Evolutionary conservation across 2,113 vertebrate species (phyloP).

Genomic region (Rhynchomys soricoides): DNA sequence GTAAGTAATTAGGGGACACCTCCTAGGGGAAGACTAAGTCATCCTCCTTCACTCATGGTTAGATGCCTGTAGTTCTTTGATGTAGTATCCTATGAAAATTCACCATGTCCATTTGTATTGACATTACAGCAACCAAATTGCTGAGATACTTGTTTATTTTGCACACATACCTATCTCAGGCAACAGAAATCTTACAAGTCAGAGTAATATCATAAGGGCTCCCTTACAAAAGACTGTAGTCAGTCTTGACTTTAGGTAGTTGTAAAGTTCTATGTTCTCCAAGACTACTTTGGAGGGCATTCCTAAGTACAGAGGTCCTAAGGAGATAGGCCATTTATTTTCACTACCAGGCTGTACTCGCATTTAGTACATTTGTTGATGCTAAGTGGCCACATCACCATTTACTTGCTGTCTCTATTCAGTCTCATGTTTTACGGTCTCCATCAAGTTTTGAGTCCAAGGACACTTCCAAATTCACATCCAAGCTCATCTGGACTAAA

Average conservation of each 20-base stretch:
- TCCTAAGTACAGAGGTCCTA: too few species aligned
- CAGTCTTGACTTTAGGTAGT: background rate
- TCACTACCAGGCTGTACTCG: background rate
- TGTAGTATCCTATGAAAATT: background rate
- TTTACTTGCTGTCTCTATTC: background rate
- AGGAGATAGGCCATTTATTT: background rate
- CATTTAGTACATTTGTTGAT: background rate
- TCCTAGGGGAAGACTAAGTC: background rate
- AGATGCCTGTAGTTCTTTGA: background rate
- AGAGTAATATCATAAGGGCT: background rate
- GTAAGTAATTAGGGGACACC: background rate
- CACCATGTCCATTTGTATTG: background rate
- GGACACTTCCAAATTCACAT: background rate
- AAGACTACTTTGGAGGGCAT: background rate
- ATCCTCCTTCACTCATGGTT: background rate
- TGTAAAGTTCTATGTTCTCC: background rate
- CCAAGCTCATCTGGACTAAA: background rate
- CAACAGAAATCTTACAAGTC: background rate
- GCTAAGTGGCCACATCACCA: too few species aligned
- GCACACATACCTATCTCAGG: background rate
- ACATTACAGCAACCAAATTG: background rate
- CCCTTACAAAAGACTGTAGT: background rate
- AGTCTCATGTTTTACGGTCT: background rate
- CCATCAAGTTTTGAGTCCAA: background rate
- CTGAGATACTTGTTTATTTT: background rate